A percentile compares a stretch with the other conserved stretches of the same genome.
phyloP scores from a whole-genome alignment of 2,113 vertebrate genomes.

The Calypte anna region DNA sequence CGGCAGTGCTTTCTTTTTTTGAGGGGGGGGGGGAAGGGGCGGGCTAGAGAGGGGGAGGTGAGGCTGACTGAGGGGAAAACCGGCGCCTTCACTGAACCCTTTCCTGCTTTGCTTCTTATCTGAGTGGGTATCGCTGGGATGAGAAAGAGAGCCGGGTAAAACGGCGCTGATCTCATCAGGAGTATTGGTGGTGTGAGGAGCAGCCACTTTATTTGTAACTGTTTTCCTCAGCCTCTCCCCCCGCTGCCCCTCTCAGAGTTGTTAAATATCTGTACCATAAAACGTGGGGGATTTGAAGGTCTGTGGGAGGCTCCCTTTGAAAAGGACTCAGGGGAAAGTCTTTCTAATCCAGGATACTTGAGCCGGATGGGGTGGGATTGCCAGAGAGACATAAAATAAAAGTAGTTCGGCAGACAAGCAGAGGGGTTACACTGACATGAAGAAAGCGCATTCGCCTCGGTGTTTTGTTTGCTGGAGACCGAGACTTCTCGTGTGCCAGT shows the following conservation, averaged over 20 bases:
- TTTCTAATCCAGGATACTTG: conserved; percentile 76
- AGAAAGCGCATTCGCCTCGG: background rate
- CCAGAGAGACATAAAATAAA: conserved; percentile 70
- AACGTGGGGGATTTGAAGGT: conserved; percentile 71
- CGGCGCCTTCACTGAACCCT: background rate
- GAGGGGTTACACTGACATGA: conserved; percentile 27
- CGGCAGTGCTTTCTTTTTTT: background rate
- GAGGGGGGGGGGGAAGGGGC: background rate
- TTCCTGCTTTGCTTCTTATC: background rate
- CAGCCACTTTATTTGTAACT: background rate
- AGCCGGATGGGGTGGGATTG: conserved; percentile 73
- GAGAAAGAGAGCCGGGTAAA: background rate
- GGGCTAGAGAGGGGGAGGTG: background rate
- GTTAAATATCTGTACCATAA: conserved; percentile 74
- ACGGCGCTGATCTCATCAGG: background rate
- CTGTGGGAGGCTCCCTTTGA: conserved; percentile 78
- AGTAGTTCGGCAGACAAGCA: conserved; percentile 51
- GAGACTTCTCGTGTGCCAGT: background rate
- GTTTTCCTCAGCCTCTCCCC: conserved; percentile 8
- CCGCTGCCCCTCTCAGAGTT: conserved; percentile 6
- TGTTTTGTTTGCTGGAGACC: background rate
- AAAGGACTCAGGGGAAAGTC: conserved; percentile 70
- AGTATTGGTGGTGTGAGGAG: background rate
- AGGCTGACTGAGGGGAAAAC: background rate
- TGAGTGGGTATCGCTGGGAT: background rate